Evolutionary conservation across 2,797 vertebrate genomes (phyloP), one percentile per base, ranked within the genome.

Genomic region (Sebastolobus alascanus): DNA sequence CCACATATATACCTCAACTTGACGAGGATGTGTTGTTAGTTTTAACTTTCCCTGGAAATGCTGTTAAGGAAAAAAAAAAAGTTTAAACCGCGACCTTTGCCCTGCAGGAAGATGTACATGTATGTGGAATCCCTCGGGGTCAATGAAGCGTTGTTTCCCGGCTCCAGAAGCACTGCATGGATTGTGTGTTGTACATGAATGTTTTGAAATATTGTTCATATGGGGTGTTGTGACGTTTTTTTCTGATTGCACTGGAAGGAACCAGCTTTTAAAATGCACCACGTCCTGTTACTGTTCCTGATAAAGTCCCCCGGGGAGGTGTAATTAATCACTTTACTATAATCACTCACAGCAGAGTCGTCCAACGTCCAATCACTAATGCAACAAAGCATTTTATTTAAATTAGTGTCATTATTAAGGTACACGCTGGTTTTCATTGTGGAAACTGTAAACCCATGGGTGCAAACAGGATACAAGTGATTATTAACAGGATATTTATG

Each of bases 81-180:
- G 35, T 35, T 73, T 64, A 79, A 77, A 68, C 27, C 59, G 73
- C 8, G 12, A 90, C 86, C 86, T 78, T 88, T 90, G 20, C 43
- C 81, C 86, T 77, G 46, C 75, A 83, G 81, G 74, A 90, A 85
- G 70, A 84, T 65, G 84, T 83, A 58, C 33, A 65, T 67, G 18
- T 80, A 55, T 55, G 66, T 50, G 56, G 66, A 87, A 75, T 77
- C 72, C 83, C 68, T 66, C 1, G 18, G 52, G 77, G 73, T 67
- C 63, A 27, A 68, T 69, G 56, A 87, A 81, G 77, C 38, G 18
- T 65, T 59, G 63, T 82, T 84, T 74, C 40, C 68, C 52, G 83
- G 75, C 80, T 82, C 77, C 52, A 78, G 13, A 81, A 74, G 75
- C 90, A 90, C 86, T 91, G 91, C 92, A 94, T 94, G 92, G 83